These are phyloP conservation scores for Acrobasis consociella DNA, from an alignment of 2,888 invertebrate genomes.

Conservation along the genomic window DNA sequence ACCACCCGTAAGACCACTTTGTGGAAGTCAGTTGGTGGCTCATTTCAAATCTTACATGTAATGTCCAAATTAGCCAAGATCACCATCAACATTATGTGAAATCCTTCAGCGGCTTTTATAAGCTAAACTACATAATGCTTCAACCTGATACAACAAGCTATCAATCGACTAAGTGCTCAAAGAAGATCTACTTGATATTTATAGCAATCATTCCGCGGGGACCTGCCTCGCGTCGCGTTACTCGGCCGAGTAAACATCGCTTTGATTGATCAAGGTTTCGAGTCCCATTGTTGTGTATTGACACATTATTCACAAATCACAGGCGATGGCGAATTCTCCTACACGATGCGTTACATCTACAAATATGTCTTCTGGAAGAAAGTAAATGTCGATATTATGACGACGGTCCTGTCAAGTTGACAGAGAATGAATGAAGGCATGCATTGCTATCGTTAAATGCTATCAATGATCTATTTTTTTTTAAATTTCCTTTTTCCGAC, in stretches of 20 bases:
- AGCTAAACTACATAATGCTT: background rate
- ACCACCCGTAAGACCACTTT: too few species aligned
- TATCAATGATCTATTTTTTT: too few species aligned
- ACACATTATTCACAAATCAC: slow-evolving; percentile 29
- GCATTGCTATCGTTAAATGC: too few species aligned
- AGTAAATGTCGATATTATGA: background rate
- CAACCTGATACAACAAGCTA: background rate
- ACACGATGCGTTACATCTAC: background rate
- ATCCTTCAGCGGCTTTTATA: background rate
- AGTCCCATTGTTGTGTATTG: slow-evolving; percentile 16
- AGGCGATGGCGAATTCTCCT: slow-evolving; percentile 12
- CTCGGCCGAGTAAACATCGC: slow-evolving; percentile 30
- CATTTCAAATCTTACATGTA: too few species aligned
- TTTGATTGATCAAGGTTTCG: slow-evolving; percentile 33
- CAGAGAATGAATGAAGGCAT: too few species aligned
- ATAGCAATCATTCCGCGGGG: slow-evolving; percentile 7
- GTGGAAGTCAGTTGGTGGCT: too few species aligned
- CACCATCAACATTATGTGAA: too few species aligned
- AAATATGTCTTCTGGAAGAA: background rate
- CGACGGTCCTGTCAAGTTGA: too few species aligned
- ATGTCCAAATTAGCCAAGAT: too few species aligned
- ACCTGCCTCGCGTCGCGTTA: slow-evolving; percentile 28
- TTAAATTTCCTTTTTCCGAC: too few species aligned
- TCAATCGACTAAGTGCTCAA: background rate
- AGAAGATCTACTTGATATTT: slow-evolving; percentile 3